phyloP scores from a whole-genome alignment of 64 coral and sea anemone species.

The Pocillopora verrucosa region DNA sequence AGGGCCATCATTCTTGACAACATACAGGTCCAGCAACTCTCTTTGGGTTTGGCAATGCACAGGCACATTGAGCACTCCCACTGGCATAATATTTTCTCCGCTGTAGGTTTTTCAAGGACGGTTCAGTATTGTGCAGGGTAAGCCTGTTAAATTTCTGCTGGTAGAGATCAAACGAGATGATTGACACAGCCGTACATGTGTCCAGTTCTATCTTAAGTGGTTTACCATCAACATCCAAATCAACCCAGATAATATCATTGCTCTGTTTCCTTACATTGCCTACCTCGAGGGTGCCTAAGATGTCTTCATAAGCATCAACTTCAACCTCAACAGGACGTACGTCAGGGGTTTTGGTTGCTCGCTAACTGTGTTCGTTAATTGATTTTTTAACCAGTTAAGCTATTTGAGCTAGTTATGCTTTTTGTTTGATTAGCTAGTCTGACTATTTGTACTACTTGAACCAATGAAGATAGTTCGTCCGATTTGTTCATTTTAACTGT shows the following conservation, averaged over 20 bases:
- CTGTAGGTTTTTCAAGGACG: conserved; percentile 33
- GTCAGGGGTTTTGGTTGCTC: neutral
- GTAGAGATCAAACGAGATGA: conserved; percentile 17
- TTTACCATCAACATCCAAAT: conserved; percentile 13
- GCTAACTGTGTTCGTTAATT: too few species aligned
- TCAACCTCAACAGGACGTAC: neutral
- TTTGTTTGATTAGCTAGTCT: too few species aligned
- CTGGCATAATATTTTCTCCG: conserved; percentile 12
- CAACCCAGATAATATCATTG: neutral
- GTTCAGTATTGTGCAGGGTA: conserved; percentile 8
- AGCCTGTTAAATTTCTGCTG: neutral
- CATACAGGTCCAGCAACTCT: neutral
- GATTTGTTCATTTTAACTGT: too few species aligned
- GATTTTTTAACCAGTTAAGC: too few species aligned
- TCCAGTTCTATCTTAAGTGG: conserved; percentile 33
- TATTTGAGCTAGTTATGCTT: too few species aligned
- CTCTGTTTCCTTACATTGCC: neutral
- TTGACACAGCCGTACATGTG: conserved; percentile 42
- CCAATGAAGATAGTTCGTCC: too few species aligned
- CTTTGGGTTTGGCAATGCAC: neutral
- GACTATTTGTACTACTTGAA: too few species aligned
- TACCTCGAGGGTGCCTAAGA: neutral
- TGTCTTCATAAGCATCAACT: neutral
- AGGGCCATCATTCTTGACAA: neutral
- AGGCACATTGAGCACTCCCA: conserved; percentile 1